Conservation (phyloP, 2,888 invertebrate species). For the Nasonia oneida region DNA sequence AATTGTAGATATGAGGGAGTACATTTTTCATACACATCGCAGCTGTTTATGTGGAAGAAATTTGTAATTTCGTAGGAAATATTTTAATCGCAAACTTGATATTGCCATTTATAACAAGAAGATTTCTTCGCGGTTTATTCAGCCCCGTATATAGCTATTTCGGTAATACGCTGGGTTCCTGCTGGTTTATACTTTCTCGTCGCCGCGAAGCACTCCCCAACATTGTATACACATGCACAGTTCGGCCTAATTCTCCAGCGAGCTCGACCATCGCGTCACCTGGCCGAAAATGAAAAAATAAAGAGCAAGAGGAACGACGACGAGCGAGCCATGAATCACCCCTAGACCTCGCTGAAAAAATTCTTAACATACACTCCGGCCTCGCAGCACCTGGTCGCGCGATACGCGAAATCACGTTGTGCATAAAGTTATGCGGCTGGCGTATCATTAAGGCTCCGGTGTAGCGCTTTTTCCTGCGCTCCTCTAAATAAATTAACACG, state of each 20-base stretch:
- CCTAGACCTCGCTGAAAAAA: conserved; percentile 9
- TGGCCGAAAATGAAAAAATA: conserved; percentile 17
- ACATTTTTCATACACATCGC: not conserved
- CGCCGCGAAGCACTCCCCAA: conserved; percentile 22
- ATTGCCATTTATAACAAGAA: too few relatives aligned
- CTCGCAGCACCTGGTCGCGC: not conserved
- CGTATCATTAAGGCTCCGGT: conserved; percentile 24
- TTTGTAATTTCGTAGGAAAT: not conserved
- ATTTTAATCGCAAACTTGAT: too few relatives aligned
- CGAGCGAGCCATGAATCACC: conserved; percentile 39
- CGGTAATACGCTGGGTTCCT: not conserved
- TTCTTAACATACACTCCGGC: conserved; percentile 33
- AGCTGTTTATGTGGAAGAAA: not conserved
- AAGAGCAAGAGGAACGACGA: not conserved
- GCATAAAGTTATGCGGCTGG: conserved; percentile 29
- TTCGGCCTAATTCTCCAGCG: conserved; percentile 3
- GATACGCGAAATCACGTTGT: conserved; percentile 39
- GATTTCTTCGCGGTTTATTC: too few relatives aligned
- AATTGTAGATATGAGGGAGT: not conserved
- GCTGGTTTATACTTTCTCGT: not conserved
- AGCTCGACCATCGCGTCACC: conserved; percentile 39
- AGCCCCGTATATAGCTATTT: not conserved
- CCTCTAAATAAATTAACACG: conserved; percentile 20
- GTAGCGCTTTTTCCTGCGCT: not conserved
- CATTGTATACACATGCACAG: conserved; percentile 6